Percentiles rank a stretch among this genome's conserved stretches.
phyloP scores from a whole-genome alignment of 2,113 vertebrate species.

The Myrmecophaga tridactyla region DNA sequence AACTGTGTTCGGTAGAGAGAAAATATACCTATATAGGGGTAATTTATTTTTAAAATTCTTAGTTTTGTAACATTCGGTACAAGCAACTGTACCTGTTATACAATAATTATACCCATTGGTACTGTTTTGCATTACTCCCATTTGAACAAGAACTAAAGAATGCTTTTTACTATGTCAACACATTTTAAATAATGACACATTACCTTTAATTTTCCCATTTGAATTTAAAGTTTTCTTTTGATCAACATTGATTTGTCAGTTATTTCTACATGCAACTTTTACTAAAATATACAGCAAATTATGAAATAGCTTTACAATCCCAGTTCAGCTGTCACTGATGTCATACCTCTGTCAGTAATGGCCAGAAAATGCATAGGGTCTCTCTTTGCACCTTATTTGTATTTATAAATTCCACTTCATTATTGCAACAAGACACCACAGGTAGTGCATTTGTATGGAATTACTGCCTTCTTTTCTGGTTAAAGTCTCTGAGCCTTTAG shows the following conservation, averaged over 20 bases:
- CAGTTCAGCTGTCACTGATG: slow-evolving; percentile 62
- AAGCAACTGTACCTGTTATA: neutral
- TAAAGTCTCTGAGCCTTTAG: slow-evolving; percentile 71
- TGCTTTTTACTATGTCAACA: slow-evolving; percentile 39
- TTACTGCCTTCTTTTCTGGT: slow-evolving; percentile 72
- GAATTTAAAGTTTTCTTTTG: slow-evolving; percentile 53
- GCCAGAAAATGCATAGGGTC: slow-evolving; percentile 32
- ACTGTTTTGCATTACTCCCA: neutral
- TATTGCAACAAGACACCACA: slow-evolving; percentile 73
- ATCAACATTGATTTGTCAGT: slow-evolving; percentile 26
- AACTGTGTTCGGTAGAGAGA: neutral
- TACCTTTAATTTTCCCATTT: slow-evolving; percentile 60
- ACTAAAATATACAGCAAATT: slow-evolving; percentile 60
- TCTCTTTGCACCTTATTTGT: slow-evolving; percentile 75
- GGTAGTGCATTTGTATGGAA: slow-evolving; percentile 64
- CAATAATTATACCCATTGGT: neutral
- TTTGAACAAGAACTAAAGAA: slow-evolving; percentile 46
- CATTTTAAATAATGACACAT: slow-evolving; percentile 49
- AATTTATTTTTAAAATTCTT: neutral
- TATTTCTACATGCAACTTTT: slow-evolving; percentile 59
- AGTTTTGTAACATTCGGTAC: neutral
- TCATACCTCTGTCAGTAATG: slow-evolving; percentile 67
- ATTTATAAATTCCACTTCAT: slow-evolving; percentile 79
- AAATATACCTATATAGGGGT: neutral
- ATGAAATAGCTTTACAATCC: slow-evolving; percentile 52